A percentile compares a stretch with the other conserved stretches of the same genome.
These are phyloP conservation scores for Drosophila differens DNA, from an alignment of 2,888 invertebrate genomes.

Conservation along the genomic window DNA sequence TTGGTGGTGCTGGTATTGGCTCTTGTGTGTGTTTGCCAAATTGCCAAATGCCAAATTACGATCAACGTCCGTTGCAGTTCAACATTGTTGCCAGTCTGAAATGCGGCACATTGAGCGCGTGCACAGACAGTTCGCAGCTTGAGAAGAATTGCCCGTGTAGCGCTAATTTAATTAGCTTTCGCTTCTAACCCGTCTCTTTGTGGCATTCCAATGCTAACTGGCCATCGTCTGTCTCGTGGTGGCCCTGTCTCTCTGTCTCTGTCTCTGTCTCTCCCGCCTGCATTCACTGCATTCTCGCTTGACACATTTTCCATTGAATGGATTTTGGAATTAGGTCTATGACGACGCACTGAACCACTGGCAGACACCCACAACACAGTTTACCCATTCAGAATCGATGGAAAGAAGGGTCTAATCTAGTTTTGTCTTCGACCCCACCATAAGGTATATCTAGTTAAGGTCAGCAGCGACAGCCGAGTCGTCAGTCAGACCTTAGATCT, in stretches of 20 bases:
- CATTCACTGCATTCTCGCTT: slow-evolving; percentile 27
- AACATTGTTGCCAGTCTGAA: slow-evolving; percentile 65
- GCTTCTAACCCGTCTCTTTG: slow-evolving; percentile 26
- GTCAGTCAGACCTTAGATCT: background rate
- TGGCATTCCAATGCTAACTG: slow-evolving; percentile 52
- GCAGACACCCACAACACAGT: background rate
- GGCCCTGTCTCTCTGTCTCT: slow-evolving; percentile 24
- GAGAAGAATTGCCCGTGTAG: slow-evolving; percentile 25
- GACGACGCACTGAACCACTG: slow-evolving; percentile 40
- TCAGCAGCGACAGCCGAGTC: background rate
- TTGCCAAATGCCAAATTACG: slow-evolving; percentile 11
- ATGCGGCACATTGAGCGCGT: slow-evolving; percentile 14
- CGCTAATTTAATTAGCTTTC: slow-evolving; percentile 56
- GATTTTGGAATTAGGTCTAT: slow-evolving; percentile 68
- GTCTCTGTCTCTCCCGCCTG: slow-evolving; percentile 1
- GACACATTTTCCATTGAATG: slow-evolving; percentile 61
- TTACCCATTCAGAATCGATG: slow-evolving; percentile 7
- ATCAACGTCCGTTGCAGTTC: slow-evolving; percentile 68
- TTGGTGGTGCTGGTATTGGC: slow-evolving; percentile 1
- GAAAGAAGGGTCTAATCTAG: background rate
- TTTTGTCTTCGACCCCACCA: slow-evolving; percentile 10
- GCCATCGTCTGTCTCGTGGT: slow-evolving; percentile 24
- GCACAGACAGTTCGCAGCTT: slow-evolving; percentile 20
- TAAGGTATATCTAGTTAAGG: background rate
- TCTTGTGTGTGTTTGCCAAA: background rate